phyloP scores from a whole-genome alignment of 2,797 vertebrate genomes.

The Periparus ater region DNA sequence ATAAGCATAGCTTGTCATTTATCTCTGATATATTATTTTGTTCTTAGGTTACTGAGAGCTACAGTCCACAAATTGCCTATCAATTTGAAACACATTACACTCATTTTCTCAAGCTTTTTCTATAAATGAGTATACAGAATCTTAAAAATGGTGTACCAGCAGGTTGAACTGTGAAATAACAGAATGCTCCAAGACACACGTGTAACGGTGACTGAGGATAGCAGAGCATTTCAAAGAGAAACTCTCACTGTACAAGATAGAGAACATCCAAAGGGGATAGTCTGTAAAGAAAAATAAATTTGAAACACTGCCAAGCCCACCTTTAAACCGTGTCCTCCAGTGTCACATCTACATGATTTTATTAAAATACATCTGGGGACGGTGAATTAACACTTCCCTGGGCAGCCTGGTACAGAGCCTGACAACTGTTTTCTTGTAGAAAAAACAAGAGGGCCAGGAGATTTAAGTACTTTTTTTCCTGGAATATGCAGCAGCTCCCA shows the following conservation, averaged over 20 bases:
- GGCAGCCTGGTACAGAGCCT: background rate
- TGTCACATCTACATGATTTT: fast-evolving
- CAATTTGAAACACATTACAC: background rate
- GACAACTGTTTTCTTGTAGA: fast-evolving
- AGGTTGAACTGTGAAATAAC: background rate
- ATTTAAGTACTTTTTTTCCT: background rate
- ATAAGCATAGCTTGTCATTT: background rate
- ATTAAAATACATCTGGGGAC: background rate
- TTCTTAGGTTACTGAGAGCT: background rate
- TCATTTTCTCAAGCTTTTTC: background rate
- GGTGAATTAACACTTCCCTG: background rate
- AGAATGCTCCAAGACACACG: background rate
- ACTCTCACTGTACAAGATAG: background rate
- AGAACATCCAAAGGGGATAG: background rate
- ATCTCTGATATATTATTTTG: background rate
- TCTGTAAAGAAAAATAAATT: background rate
- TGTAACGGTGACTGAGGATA: background rate
- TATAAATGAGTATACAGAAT: background rate
- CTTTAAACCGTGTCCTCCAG: background rate
- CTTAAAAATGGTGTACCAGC: background rate
- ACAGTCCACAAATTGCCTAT: background rate
- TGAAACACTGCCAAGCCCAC: background rate
- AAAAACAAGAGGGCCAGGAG: background rate
- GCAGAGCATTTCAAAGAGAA: background rate
- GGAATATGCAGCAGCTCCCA: background rate